phyloP scores from a whole-genome alignment of 2,888 invertebrate species.

The Eubasilissa splendida region DNA sequence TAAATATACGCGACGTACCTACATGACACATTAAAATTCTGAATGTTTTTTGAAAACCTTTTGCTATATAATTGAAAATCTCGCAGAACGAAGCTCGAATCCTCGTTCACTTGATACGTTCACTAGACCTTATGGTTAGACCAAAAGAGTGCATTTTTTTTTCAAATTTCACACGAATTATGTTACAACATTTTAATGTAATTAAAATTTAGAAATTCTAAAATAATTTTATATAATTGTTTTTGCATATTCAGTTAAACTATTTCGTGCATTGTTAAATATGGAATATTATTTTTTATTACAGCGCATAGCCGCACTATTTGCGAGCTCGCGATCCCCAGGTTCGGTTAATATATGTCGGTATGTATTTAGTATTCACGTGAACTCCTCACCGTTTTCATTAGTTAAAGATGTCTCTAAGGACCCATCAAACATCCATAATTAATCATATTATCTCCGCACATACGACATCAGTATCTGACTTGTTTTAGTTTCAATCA shows the following conservation, averaged over 20 bases:
- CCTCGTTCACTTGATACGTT: too few species aligned
- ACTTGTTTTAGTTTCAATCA: too few species aligned
- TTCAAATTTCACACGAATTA: too few species aligned
- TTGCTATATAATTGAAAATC: too few species aligned
- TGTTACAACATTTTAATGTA: too few species aligned
- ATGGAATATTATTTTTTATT: slow-evolving; percentile 6
- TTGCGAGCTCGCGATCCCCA: slow-evolving; percentile 37
- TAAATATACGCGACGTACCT: too few species aligned
- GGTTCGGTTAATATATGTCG: background rate
- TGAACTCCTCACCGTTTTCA: slow-evolving; percentile 51
- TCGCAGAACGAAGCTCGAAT: too few species aligned
- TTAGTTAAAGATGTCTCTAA: slow-evolving; percentile 50
- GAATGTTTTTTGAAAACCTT: too few species aligned
- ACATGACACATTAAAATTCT: too few species aligned
- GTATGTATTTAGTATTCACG: slow-evolving; percentile 47
- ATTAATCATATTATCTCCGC: slow-evolving; percentile 49
- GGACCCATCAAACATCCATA: slow-evolving; percentile 49
- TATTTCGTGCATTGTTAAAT: background rate
- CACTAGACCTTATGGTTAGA: too few species aligned
- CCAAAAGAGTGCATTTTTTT: too few species aligned
- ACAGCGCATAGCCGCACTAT: background rate
- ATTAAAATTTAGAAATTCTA: too few species aligned
- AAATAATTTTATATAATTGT: background rate
- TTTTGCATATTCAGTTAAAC: background rate
- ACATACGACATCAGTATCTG: background rate